Percentiles rank a stretch among this genome's conserved stretches.
Evolutionary conservation across 2,797 vertebrate species (phyloP).

Genomic region (Lophotriccus pileatus): DNA sequence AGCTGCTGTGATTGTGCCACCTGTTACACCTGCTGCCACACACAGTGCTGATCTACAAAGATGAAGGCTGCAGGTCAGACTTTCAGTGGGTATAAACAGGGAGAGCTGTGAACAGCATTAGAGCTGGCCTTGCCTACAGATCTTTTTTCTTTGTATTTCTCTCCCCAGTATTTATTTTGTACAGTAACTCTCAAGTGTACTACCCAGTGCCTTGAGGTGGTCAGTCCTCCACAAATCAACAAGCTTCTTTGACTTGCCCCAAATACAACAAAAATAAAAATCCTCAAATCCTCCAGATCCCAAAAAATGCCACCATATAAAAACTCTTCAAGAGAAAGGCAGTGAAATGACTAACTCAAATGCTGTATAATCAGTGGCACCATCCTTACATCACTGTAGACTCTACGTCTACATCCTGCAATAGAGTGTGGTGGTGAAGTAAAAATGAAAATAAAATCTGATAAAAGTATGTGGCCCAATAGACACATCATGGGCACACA

Average conservation of each 20-base stretch:
- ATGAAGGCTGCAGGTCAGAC: neutral
- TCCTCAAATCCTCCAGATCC: neutral
- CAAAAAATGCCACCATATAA: neutral
- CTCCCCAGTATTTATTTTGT: neutral
- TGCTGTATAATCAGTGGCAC: neutral
- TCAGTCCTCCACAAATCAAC: neutral
- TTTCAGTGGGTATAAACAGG: neutral
- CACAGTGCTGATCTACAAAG: neutral
- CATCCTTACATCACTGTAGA: neutral
- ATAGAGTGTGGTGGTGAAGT: neutral
- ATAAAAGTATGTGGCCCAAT: neutral
- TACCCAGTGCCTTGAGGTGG: neutral
- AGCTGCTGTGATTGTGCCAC: neutral
- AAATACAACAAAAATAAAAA: neutral
- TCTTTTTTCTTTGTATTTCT: neutral
- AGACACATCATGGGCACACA: neutral
- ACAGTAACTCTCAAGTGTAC: neutral
- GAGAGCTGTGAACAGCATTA: neutral
- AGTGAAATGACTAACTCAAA: neutral
- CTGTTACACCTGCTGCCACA: slow-evolving; percentile 9
- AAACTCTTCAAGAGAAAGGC: neutral
- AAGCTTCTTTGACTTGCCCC: neutral
- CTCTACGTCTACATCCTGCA: neutral
- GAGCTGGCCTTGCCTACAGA: neutral
- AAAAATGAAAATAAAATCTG: neutral